Evolutionary conservation across 2,888 invertebrate genomes (phyloP), one percentile per base, ranked within the genome.

Genomic region (Marronus borbonicus): DNA sequence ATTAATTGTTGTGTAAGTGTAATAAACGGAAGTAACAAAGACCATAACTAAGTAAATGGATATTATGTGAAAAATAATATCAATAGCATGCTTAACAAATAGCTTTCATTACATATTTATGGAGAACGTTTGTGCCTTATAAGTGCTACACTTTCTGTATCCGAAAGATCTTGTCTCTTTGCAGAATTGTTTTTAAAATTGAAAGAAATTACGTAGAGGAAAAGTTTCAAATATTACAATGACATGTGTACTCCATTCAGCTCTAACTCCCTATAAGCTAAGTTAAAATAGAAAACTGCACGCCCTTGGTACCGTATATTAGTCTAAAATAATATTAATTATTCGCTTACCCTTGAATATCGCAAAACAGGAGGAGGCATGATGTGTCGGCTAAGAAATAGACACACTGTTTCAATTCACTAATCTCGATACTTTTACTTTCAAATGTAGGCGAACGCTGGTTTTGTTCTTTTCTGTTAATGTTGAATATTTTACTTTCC

Each of bases 391-490:
- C 49, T 20, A 55, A 76, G 65, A 76, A 66, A 74, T 65, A 78
- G 60, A 78, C 60, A 74, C 78, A 65, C 69, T 64, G 72, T 74
- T 65, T 74, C 74, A 49, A 66, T 78, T 74, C 66, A 74, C 74
- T 78, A 64, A 64, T 65, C 58, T 78, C 66, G 66, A 62, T 81
- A 88, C 88, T 88, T 88, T 88, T 87, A 87, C 87, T 88, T 88
- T 87, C 86, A 85, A 85, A 86, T 85, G 87, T 87, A 87, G 86
- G 87, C 87, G 87, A 86, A 83, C 85, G 82, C 84, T 84, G 76
- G 78, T 86, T 86, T 85, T 85, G 84, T 85, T 85, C 81, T 85
- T 87, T 87, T 86, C 85, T 86, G 84, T 86, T 86, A 85, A 62
- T 58, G 62, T 77, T 60, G 77, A 77, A 82, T 83, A 84, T 85